These are phyloP conservation scores for Tetragnatha versicolor DNA, from an alignment of 1,140 invertebrate genomes.

Conservation along the genomic window DNA sequence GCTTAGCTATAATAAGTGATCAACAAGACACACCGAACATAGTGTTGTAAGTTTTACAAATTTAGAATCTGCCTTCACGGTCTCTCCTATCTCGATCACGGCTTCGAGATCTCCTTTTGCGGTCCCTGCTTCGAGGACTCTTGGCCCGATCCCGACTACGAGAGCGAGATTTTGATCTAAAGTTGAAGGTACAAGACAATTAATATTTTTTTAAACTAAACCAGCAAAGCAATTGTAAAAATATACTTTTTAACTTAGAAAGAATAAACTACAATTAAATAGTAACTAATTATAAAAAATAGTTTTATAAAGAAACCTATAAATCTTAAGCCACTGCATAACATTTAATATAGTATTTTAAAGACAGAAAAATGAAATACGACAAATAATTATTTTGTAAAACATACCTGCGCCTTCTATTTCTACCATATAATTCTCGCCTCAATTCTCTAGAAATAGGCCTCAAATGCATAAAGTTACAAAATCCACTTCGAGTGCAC, in stretches of 20 bases:
- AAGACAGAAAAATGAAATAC: background rate
- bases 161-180: constrained; percentile 39
- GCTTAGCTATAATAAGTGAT: too few species aligned
- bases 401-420: constrained; percentile 58
- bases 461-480: constrained; percentile 99
- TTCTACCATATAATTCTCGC: constrained; percentile 76
- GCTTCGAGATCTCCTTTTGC: constrained; percentile 57
- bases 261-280: too few species aligned
- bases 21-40: too few species aligned
- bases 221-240: background rate
- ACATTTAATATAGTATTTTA: too few species aligned
- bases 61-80: constrained; percentile 50
- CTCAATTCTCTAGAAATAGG: constrained; percentile 93
- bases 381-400: background rate
- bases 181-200: background rate
- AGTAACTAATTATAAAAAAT: too few species aligned
- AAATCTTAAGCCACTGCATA: too few species aligned
- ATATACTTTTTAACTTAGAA: background rate
- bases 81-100: constrained; percentile 48
- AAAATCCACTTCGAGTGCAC: constrained; percentile 97
- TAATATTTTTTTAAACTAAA: background rate
- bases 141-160: constrained; percentile 49
- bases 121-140: constrained; percentile 52
- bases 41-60: background rate
- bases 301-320: too few species aligned